Evolutionary conservation across 2,888 invertebrate genomes (phyloP), one percentile per base, ranked within the genome.

Genomic region (Hydropsyche betteni): DNA sequence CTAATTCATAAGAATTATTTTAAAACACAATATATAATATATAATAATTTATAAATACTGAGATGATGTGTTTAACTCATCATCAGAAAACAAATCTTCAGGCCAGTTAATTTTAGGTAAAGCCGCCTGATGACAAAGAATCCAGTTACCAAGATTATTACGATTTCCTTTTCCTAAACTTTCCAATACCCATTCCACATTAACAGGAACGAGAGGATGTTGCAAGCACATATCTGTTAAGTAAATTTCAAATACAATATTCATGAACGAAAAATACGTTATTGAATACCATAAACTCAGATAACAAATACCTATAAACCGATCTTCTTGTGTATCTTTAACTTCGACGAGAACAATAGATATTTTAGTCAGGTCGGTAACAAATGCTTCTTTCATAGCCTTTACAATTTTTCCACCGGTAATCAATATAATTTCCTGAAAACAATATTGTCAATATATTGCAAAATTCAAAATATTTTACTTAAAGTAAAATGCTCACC

Each of bases 101-200:
- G 77, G 76, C 79, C 79, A 79, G 34, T 78, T 53, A 7, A 79
- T 68, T 4, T 34, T 8, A 1, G 79, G 78, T 24, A 79, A 61
- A 68, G 79, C 33, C 4, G 51, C 0, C 1, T 52, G 36, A 4
- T 87, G 85, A 70, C 86, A 87, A 38, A 87, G 81, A 52, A 88
- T 80, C 52, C 84, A 81, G 14, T 85, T 84, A 52, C 82, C 82
- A 6, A 87, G 81, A 0, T 85, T 83, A 10, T 79, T 74, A 24
- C 87, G 80, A 0, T 82, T 79, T 80, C 87, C 86, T 68, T 81
- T 81, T 6, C 87, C 87, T 16, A 88, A 82, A 78, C 86, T 85
- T 80, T 87, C 86, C n/a, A 87, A 81, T n/a, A 83, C 85, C 88
- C 88, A 88, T 78, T 87, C 87, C 81, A 83, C 85, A 81, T 87